phyloP scores from a whole-genome alignment of 2,113 vertebrate genomes.

The Trinectes maculatus region DNA sequence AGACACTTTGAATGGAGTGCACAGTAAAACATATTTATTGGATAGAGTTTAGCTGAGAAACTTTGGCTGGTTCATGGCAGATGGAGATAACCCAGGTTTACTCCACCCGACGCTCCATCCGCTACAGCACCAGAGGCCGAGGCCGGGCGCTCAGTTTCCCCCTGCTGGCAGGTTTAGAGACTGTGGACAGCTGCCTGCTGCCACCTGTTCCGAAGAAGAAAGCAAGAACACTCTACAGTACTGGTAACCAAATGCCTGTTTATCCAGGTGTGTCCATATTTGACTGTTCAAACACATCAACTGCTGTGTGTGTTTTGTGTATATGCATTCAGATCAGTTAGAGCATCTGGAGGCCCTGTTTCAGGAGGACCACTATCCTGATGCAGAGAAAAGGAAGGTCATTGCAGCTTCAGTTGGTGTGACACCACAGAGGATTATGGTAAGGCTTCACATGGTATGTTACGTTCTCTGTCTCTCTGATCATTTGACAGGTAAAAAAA shows the following conservation, averaged over 20 bases:
- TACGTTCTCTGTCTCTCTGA: too few species aligned
- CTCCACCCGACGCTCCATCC: constrained; percentile 69
- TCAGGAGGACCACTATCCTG: constrained; percentile 94
- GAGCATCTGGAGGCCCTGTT: constrained; percentile 90
- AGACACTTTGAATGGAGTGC: too few species aligned
- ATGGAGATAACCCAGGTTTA: constrained; percentile 72
- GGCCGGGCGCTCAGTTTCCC: constrained; percentile 47
- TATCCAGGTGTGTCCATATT: constrained; percentile 15
- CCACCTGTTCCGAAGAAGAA: constrained; percentile 86
- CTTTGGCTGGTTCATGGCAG: constrained; percentile 37
- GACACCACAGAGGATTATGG: constrained; percentile 93
- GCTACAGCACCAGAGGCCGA: constrained; percentile 66
- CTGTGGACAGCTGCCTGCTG: constrained; percentile 52
- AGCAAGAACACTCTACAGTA: constrained; percentile 89
- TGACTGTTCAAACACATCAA: constrained; percentile 10
- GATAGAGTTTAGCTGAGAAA: neutral
- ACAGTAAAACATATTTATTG: too few species aligned
- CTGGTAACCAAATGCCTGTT: constrained; percentile 77
- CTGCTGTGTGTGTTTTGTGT: neutral
- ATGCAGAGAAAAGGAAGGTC: constrained; percentile 88
- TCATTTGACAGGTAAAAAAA: too few species aligned
- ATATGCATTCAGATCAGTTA: constrained; percentile 85
- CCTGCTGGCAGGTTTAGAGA: constrained; percentile 61
- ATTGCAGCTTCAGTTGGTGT: constrained; percentile 90
- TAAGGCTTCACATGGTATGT: too few species aligned